Evolutionary conservation across 2,113 vertebrate species (phyloP).

Genomic region (Hystrix brachyura): DNA sequence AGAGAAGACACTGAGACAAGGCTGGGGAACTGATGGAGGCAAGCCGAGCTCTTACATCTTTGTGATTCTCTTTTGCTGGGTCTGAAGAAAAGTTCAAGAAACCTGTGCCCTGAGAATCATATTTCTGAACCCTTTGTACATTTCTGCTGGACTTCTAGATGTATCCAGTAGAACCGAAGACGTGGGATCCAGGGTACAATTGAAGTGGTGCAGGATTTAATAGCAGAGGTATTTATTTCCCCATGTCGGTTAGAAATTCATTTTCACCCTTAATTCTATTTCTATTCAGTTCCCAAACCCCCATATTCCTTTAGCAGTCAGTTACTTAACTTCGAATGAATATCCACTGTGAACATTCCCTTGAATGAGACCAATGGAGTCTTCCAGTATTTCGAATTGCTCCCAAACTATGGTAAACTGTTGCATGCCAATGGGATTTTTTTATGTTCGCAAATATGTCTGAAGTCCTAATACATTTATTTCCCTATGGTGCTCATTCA

Average conservation of each 20-base stretch:
- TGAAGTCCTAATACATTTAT: background rate
- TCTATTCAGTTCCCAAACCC: background rate
- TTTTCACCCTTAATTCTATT: background rate
- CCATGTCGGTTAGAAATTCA: background rate
- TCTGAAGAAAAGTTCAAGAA: background rate
- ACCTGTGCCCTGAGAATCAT: background rate
- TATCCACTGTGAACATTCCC: background rate
- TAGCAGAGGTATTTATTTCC: background rate
- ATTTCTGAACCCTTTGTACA: background rate
- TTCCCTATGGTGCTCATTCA: background rate
- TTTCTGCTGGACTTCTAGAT: background rate
- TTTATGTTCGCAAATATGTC: background rate
- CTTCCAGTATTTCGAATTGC: background rate
- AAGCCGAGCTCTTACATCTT: background rate
- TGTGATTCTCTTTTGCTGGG: background rate
- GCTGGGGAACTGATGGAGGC: fast-evolving
- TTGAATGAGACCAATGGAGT: background rate
- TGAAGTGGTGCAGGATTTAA: background rate
- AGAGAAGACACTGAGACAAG: background rate
- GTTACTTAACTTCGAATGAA: background rate
- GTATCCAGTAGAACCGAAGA: background rate
- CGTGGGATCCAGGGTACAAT: too few relatives aligned
- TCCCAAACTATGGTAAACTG: background rate
- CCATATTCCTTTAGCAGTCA: background rate
- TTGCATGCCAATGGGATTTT: background rate